Evolutionary conservation across 2,113 vertebrate species (phyloP).

Genomic region (Hystrix cristata): DNA sequence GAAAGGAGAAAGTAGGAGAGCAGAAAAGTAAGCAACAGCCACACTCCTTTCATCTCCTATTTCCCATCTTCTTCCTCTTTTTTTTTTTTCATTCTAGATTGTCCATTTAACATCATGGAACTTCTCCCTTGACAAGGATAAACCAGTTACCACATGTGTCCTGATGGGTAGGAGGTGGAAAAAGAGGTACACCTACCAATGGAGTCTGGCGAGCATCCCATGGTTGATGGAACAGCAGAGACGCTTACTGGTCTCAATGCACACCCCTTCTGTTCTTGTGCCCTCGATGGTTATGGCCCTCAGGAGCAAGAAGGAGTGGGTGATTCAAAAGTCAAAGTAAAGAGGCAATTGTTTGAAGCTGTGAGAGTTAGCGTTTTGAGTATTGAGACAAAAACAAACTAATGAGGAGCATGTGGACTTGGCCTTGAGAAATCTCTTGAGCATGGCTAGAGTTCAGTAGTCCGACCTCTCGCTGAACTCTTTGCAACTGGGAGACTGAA

Average conservation of each 20-base stretch:
- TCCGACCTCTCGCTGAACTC: not conserved
- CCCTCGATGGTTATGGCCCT: not conserved
- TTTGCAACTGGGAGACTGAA: not conserved
- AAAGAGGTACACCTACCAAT: not conserved
- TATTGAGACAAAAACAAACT: not conserved
- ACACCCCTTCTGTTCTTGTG: not conserved
- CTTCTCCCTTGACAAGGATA: not conserved
- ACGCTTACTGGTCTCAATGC: not conserved
- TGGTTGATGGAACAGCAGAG: not conserved
- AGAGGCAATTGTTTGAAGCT: not conserved
- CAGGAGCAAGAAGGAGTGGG: not conserved
- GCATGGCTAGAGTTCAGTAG: not conserved
- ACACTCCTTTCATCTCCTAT: not conserved
- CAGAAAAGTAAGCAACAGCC: not conserved
- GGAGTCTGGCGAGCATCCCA: not conserved
- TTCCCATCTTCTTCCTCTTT: not conserved
- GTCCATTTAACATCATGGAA: not conserved
- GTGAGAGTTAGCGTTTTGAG: not conserved
- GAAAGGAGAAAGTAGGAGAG: not conserved
- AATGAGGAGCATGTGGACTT: not conserved
- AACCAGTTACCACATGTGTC: not conserved
- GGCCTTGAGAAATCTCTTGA: not conserved
- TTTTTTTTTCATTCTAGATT: constrained; percentile 20
- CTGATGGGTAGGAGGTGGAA: not conserved
- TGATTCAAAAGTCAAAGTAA: not conserved